phyloP scores from a whole-genome alignment of 2,797 vertebrate species.

The Acanthiza pusilla region DNA sequence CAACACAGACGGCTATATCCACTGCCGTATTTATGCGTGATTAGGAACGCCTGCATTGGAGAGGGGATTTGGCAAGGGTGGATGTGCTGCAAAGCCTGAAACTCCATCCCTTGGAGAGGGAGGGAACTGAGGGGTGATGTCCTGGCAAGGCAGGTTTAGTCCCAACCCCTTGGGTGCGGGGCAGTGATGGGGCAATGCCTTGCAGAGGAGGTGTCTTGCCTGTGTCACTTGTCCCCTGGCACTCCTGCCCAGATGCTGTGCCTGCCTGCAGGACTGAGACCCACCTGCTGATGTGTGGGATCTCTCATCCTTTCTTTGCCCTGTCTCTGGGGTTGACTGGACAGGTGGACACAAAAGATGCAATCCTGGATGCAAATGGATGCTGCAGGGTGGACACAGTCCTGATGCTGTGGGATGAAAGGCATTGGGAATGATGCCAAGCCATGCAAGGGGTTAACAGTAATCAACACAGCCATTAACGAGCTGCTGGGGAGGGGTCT shows the following conservation, averaged over 20 bases:
- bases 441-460: neutral
- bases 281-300: neutral
- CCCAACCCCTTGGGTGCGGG: rapidly evolving
- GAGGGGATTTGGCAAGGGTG: slow-evolving; percentile 22
- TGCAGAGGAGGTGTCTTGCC: neutral
- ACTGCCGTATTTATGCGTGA: slow-evolving; percentile 1
- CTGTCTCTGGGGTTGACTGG: neutral
- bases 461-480: neutral
- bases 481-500: neutral
- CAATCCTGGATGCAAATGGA: neutral
- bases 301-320: neutral
- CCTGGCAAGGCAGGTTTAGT: neutral
- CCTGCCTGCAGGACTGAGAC: neutral
- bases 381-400: neutral
- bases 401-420: neutral
- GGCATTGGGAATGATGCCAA: neutral
- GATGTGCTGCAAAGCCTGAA: neutral
- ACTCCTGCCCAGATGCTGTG: no score
- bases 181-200: rapidly evolving
- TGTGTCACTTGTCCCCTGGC: neutral
- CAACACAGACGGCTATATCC: slow-evolving; percentile 54
- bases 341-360: neutral
- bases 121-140: neutral
- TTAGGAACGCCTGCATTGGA: slow-evolving; percentile 28
- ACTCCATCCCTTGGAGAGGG: neutral